phyloP scores from a whole-genome alignment of 2,888 invertebrate genomes.

The Oxycera nigricornis region DNA sequence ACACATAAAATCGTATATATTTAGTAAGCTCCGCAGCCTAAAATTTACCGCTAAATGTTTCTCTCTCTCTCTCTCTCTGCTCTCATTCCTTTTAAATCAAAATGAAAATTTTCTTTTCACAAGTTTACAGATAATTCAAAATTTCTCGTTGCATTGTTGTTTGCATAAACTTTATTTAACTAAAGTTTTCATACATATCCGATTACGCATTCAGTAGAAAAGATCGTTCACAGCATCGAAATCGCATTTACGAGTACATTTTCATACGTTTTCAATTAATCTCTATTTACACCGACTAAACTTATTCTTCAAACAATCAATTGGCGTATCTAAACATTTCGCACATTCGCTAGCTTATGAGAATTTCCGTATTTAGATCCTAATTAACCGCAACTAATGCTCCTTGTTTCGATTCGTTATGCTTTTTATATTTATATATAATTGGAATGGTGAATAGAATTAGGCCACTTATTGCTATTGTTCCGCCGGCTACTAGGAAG shows the following conservation, averaged over 20 bases:
- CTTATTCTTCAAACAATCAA: not conserved
- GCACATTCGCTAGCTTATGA: slow-evolving; percentile 15
- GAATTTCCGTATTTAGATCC: not conserved
- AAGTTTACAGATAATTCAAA: no score
- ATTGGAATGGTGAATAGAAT: slow-evolving; percentile 86
- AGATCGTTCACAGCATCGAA: slow-evolving; percentile 41
- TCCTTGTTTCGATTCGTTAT: not conserved
- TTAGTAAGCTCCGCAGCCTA: no score
- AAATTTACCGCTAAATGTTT: no score
- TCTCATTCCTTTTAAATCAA: no score
- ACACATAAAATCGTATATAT: not conserved
- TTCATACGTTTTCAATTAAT: slow-evolving; percentile 5
- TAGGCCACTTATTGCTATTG: slow-evolving; percentile 85
- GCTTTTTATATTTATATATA: slow-evolving; percentile 65
- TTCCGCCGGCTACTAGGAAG: slow-evolving; percentile 85
- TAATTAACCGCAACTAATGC: not conserved
- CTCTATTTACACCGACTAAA: not conserved
- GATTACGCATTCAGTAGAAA: slow-evolving; percentile 36
- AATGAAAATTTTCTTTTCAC: no score
- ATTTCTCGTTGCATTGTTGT: no score
- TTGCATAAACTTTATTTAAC: slow-evolving; percentile 33
- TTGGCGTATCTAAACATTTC: not conserved
- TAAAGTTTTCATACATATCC: slow-evolving; percentile 32
- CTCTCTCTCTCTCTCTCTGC: no score
- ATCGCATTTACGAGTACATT: slow-evolving; percentile 10